A percentile compares a stretch with the other conserved stretches of the same genome.
Conservation (phyloP, 2,113 vertebrate genomes). For the Coreoperca whiteheadi region DNA sequence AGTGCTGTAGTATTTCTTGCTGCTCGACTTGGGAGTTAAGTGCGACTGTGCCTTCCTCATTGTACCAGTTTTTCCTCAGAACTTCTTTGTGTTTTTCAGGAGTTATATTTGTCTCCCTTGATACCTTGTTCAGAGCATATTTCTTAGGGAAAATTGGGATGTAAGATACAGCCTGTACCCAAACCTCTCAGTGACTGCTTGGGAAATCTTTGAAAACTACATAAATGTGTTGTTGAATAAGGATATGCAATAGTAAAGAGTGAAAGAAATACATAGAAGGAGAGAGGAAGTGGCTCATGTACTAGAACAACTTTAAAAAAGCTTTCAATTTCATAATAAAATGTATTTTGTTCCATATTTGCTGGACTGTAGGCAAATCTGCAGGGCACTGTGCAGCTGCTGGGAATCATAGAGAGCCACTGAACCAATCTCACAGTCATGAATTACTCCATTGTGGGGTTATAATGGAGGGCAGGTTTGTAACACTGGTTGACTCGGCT, state of each 20-base stretch:
- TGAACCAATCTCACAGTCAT: conserved; percentile 41
- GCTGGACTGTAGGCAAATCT: conserved; percentile 15
- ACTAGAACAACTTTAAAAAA: conserved; percentile 1
- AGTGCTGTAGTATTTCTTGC: conserved; percentile 71
- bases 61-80: conserved; percentile 7
- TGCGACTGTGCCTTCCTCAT: conserved; percentile 29
- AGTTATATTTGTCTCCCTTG: conserved; percentile 29
- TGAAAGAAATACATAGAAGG: not conserved
- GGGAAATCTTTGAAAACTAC: conserved; percentile 16
- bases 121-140: not conserved
- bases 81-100: conserved; percentile 24
- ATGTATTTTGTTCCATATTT: not conserved
- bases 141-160: not conserved
- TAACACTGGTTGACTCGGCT: conserved; percentile 41
- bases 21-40: conserved; percentile 49
- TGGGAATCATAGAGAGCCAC: conserved; percentile 27
- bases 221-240: conserved; percentile 1
- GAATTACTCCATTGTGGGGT: conserved; percentile 52
- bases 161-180: not conserved
- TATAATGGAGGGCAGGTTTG: conserved; percentile 58
- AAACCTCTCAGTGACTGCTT: conserved; percentile 14
- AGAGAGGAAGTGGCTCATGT: not conserved
- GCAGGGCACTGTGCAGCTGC: not conserved
- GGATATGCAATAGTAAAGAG: not conserved
- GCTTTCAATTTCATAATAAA: conserved; percentile 24